These are phyloP conservation scores for Etheostoma cragini DNA, from an alignment of 2,113 vertebrate genomes.

Conservation along the genomic window DNA sequence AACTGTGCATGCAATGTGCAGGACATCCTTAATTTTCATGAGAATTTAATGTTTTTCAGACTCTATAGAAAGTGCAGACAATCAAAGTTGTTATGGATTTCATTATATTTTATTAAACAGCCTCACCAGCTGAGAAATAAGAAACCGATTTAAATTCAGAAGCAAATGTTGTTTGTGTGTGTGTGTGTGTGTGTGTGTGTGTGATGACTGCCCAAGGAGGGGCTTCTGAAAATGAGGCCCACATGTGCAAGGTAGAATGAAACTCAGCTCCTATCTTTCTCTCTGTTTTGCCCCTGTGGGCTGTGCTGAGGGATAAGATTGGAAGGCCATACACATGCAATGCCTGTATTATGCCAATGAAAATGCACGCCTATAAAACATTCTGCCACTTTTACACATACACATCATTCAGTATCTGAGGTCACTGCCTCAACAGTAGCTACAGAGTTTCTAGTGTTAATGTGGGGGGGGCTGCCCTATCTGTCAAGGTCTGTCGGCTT, in stretches of 20 bases:
- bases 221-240: constrained; percentile 4
- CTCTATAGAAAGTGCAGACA: constrained; percentile 24
- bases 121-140: constrained; percentile 62
- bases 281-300: background rate
- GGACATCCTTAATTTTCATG: constrained; percentile 30
- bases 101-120: constrained; percentile 60
- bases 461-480: constrained; percentile 10
- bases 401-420: constrained; percentile 45
- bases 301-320: background rate
- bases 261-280: constrained; percentile 4
- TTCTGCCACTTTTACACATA: background rate
- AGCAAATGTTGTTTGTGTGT: background rate
- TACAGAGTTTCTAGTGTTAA: constrained; percentile 41
- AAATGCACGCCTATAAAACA: background rate
- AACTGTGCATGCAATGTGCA: constrained; percentile 30
- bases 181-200: background rate
- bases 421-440: constrained; percentile 48
- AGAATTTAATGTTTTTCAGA: constrained; percentile 28
- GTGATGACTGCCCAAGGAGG: constrained; percentile 6
- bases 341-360: background rate
- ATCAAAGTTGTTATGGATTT: constrained; percentile 40
- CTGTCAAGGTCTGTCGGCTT: constrained; percentile 12
- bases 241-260: background rate
- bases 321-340: background rate
- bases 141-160: constrained; percentile 40